A percentile compares a stretch with the other conserved stretches of the same genome.
These are phyloP conservation scores for Baronia brevicornis DNA, from an alignment of 2,888 invertebrate species.

Conservation along the genomic window DNA sequence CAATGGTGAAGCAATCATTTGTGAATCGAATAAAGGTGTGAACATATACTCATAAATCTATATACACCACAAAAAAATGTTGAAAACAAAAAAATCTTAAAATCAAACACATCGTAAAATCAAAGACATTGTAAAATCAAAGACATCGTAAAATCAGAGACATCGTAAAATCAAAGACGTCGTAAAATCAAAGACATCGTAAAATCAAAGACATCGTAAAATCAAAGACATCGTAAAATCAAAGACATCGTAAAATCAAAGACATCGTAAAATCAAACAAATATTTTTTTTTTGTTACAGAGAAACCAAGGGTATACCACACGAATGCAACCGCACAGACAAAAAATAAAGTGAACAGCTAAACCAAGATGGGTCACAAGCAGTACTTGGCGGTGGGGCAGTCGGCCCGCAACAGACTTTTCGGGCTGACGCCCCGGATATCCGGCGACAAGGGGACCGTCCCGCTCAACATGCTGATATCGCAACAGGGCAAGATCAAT, in stretches of 20 bases:
- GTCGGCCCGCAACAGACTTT: constrained; percentile 81
- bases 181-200: no score
- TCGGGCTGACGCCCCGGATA: constrained; percentile 76
- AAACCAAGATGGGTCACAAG: constrained; percentile 79
- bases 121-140: no score
- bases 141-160: no score
- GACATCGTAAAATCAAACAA: not conserved
- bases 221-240: no score
- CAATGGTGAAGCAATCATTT: no score
- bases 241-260: not conserved
- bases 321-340: constrained; percentile 5
- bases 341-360: not conserved
- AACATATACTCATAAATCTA: no score
- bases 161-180: no score
- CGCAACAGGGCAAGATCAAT: constrained; percentile 83
- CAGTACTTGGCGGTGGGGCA: constrained; percentile 86
- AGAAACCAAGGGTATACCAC: not conserved
- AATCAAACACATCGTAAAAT: no score
- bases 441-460: constrained; percentile 57
- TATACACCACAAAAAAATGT: no score
- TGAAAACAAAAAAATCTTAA: no score
- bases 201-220: no score
- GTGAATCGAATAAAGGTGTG: no score
- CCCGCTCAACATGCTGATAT: constrained; percentile 87
- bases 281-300: constrained; percentile 3